Conservation (phyloP, 2,797 vertebrate species). For the Mus caroli region DNA sequence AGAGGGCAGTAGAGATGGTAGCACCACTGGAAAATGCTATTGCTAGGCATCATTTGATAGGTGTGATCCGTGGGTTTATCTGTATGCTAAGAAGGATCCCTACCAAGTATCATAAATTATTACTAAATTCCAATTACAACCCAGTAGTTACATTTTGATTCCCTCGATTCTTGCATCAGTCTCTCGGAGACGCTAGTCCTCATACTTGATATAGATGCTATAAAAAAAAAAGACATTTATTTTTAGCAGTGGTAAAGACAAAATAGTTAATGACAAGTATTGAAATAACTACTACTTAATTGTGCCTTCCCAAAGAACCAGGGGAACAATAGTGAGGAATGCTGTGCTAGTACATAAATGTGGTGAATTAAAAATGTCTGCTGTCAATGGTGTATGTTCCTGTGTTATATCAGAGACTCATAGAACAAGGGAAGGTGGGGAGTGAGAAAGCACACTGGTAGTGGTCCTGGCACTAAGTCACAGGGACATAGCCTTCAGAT, state of each 20-base stretch:
- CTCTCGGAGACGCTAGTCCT: neutral
- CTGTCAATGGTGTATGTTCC: neutral
- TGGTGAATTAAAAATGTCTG: conserved; percentile 27
- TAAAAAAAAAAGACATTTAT: conserved; percentile 51
- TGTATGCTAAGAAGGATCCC: neutral
- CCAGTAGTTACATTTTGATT: neutral
- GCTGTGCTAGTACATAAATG: neutral
- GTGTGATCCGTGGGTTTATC: neutral
- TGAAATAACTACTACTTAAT: neutral
- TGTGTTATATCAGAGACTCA: neutral
- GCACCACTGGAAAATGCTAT: neutral
- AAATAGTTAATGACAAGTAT: conserved; percentile 30
- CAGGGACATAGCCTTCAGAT: neutral
- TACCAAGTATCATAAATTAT: neutral
- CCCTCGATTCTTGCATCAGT: neutral
- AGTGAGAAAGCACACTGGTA: neutral
- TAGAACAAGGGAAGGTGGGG: neutral
- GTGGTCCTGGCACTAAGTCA: neutral
- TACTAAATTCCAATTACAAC: neutral
- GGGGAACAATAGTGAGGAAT: neutral
- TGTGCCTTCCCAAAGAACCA: neutral
- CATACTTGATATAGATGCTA: conserved; percentile 17
- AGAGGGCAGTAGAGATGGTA: no score
- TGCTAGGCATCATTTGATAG: neutral
- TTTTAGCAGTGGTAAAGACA: conserved; percentile 44